A percentile compares a stretch with the other conserved stretches of the same genome.
Conservation (phyloP, 2,888 invertebrate species). For the Onchidella celtica region DNA sequence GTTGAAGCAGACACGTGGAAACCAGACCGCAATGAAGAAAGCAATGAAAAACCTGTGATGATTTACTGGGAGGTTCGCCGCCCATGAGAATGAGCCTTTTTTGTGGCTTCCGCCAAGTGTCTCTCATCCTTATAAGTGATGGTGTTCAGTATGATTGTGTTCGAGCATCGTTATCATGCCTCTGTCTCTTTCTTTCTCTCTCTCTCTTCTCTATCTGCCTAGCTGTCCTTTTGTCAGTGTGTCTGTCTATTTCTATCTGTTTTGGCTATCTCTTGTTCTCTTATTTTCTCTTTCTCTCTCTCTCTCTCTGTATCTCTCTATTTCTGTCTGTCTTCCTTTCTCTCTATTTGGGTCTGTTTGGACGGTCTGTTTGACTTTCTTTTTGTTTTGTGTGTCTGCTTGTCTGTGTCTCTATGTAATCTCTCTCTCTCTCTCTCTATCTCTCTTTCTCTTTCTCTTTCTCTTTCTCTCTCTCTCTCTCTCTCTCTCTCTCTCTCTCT, state of each 20-base stretch:
- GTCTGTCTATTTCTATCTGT: no score
- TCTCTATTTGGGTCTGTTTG: neutral
- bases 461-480: neutral
- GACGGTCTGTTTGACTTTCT: neutral
- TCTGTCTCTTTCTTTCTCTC: constrained; percentile 10
- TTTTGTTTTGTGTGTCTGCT: neutral
- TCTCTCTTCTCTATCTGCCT: neutral
- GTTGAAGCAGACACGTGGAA: no score
- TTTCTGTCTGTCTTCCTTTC: neutral
- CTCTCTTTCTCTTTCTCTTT: neutral
- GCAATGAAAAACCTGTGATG: no score
- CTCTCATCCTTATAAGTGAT: no score
- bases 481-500: neutral
- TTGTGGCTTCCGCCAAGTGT: no score
- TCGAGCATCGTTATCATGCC: neutral
- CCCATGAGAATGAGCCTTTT: no score
- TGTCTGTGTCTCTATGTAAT: no score
- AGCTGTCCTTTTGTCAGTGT: neutral
- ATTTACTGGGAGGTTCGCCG: no score
- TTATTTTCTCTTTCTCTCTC: no score
- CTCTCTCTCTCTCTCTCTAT: neutral
- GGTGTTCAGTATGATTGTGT: no score
- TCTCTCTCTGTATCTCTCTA: neutral
- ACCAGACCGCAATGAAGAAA: no score
- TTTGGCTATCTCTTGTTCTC: no score